Evolutionary conservation across 2,797 vertebrate genomes (phyloP).

Genomic region (Phoxinus dragarum): DNA sequence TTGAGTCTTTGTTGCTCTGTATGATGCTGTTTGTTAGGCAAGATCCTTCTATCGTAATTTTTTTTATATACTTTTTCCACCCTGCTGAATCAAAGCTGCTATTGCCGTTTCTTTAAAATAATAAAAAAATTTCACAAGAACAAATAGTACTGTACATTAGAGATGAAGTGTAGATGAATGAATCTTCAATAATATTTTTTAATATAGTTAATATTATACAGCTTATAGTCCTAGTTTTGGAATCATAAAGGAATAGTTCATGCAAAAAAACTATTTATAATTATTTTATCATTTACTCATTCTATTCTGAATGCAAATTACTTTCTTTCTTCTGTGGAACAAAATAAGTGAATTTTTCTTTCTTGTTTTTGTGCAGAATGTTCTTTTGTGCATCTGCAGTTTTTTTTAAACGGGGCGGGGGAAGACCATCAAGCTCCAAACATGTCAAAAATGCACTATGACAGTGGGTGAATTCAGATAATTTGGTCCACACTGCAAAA

Average conservation of each 20-base stretch:
- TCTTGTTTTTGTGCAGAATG: not conserved
- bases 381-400: not conserved
- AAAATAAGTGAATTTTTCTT: not conserved
- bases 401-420: not conserved
- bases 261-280: not conserved
- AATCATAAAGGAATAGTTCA: not conserved
- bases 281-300: not conserved
- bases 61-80: constrained; percentile 2
- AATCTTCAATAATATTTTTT: too few relatives aligned
- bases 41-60: not conserved
- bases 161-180: not conserved
- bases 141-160: not conserved
- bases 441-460: not conserved
- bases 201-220: not conserved
- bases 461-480: not conserved
- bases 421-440: not conserved
- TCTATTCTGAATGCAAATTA: not conserved
- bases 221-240: not conserved
- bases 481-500: not conserved
- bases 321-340: not conserved
- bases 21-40: not conserved
- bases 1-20: constrained; percentile 22
- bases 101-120: not conserved
- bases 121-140: not conserved
- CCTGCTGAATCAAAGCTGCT: not conserved